Percentiles rank a stretch among this genome's conserved stretches.
Conservation (phyloP, 2,888 invertebrate species). For the Mythimna pallens region DNA sequence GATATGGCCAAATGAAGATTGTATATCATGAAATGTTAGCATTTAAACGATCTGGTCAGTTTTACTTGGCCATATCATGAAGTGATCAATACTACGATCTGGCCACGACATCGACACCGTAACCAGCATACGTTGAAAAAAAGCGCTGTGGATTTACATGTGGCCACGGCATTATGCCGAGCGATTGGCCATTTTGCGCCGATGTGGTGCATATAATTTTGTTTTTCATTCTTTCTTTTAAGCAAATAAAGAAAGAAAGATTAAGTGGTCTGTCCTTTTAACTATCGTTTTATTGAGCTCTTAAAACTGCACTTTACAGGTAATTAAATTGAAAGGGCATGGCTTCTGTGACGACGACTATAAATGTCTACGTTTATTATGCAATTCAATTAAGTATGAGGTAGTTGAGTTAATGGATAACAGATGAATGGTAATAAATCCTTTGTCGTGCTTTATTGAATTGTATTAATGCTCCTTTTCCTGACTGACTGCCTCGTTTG, state of each 20-base stretch:
- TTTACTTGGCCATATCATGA: no score
- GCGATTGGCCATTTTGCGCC: no score
- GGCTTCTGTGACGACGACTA: conserved; percentile 9
- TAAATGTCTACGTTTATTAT: conserved; percentile 33
- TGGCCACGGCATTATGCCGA: no score
- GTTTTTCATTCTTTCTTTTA: not conserved
- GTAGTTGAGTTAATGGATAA: conserved; percentile 24
- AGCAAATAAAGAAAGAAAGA: not conserved
- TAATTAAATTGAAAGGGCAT: conserved; percentile 45
- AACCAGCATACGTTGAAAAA: no score
- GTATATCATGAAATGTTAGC: no score
- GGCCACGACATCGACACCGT: no score
- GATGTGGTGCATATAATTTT: no score
- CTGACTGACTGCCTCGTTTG: not conserved
- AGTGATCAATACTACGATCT: no score
- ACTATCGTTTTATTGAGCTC: conserved; percentile 40
- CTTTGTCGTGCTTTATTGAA: no score
- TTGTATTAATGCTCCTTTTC: not conserved
- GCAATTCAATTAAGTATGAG: conserved; percentile 16
- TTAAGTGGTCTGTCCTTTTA: conserved; percentile 25
- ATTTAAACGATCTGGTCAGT: no score
- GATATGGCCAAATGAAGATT: no score
- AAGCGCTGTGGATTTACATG: not conserved
- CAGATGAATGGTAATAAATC: not conserved
- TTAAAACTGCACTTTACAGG: conserved; percentile 57